A percentile compares a stretch with the other conserved stretches of the same genome.
These are phyloP conservation scores for Dysdera silvatica DNA, from an alignment of 1,140 invertebrate species.

Conservation along the genomic window DNA sequence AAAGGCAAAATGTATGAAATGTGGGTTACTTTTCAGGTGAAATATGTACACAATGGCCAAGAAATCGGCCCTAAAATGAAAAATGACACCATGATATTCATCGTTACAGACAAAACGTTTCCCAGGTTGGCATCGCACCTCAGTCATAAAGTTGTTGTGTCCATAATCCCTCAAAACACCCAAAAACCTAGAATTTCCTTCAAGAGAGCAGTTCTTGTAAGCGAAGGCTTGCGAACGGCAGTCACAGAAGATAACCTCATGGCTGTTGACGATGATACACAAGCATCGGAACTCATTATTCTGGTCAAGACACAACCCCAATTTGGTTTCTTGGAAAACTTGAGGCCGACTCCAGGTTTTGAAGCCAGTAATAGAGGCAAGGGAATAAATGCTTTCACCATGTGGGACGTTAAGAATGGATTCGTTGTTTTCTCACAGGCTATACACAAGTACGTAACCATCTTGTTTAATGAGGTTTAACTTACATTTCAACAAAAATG, in stretches of 20 bases:
- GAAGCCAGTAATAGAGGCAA: slow-evolving; percentile 11
- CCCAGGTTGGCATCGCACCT: slow-evolving; percentile 6
- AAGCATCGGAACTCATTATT: slow-evolving; percentile 33
- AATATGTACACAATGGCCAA: slow-evolving; percentile 20
- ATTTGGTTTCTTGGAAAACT: slow-evolving; percentile 39
- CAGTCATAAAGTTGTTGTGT: slow-evolving; percentile 13
- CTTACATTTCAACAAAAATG: not conserved
- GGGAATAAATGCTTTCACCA: slow-evolving; percentile 14
- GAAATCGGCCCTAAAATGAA: slow-evolving; percentile 28
- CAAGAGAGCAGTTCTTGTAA: slow-evolving; percentile 24
- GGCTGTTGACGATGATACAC: slow-evolving; percentile 24
- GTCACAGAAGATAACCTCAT: slow-evolving; percentile 21
- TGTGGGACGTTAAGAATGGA: slow-evolving; percentile 21
- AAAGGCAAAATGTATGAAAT: too few species aligned
- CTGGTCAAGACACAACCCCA: slow-evolving; percentile 38
- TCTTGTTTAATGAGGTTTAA: not conserved
- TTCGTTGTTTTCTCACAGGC: slow-evolving; percentile 21
- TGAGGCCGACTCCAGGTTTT: slow-evolving; percentile 14
- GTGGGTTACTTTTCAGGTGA: slow-evolving; percentile 12
- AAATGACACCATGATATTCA: slow-evolving; percentile 17
- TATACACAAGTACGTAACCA: not conserved
- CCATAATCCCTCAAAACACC: slow-evolving; percentile 18
- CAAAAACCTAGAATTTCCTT: slow-evolving; percentile 18
- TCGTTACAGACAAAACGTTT: slow-evolving; percentile 26
- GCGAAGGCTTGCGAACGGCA: slow-evolving; percentile 7